Conservation (phyloP, 2,797 vertebrate species). For the Echiichthys vipera region DNA sequence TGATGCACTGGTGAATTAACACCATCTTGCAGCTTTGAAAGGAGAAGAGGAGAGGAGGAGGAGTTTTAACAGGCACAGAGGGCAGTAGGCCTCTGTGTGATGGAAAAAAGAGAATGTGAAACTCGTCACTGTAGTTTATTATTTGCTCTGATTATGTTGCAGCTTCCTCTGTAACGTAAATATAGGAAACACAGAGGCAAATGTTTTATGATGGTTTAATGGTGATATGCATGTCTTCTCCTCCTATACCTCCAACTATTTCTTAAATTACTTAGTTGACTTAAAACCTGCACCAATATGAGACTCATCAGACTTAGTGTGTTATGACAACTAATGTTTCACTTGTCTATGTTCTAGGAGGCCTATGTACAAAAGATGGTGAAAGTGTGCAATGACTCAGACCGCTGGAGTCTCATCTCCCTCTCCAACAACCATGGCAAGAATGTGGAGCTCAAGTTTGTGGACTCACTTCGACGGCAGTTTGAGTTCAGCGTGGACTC, state of each 20-base stretch:
- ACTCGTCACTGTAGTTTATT: neutral
- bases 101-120: neutral
- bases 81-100: neutral
- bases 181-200: neutral
- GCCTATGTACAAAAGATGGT: slow-evolving; percentile 99
- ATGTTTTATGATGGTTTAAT: neutral
- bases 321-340: neutral
- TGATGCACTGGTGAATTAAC: neutral
- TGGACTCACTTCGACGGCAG: slow-evolving; percentile 97
- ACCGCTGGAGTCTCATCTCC: slow-evolving; percentile 99
- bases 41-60: slow-evolving; percentile 1
- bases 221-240: neutral
- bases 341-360: slow-evolving; percentile 85
- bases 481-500: slow-evolving; percentile 99
- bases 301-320: neutral
- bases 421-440: slow-evolving; percentile 99
- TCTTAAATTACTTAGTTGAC: neutral
- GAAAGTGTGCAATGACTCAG: slow-evolving; percentile 98
- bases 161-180: neutral
- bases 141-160: neutral
- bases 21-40: slow-evolving; percentile 12
- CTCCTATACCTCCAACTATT: neutral
- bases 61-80: slow-evolving; percentile 3
- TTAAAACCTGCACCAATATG: neutral
- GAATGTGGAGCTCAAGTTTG: slow-evolving; percentile 99